These are phyloP conservation scores for Tetragonula clypearis DNA, from an alignment of 1,140 invertebrate genomes.

Conservation along the genomic window DNA sequence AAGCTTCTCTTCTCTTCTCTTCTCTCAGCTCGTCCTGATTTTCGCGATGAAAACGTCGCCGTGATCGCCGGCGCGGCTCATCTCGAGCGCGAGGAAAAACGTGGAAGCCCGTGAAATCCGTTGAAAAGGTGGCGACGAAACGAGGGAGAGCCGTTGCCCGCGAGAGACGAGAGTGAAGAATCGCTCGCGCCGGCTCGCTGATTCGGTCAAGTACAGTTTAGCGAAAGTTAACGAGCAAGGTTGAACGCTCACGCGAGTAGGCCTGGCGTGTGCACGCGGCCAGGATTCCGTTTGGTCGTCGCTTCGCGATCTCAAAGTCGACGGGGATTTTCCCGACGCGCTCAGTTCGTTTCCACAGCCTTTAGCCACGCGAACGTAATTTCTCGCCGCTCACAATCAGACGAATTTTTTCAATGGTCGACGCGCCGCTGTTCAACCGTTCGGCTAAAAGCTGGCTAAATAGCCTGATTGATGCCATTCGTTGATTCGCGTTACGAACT, in stretches of 20 bases:
- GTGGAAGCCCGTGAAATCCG: slow-evolving; percentile 3
- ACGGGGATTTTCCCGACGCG: slow-evolving; percentile 6
- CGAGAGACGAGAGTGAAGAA: neutral
- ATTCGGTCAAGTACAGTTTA: slow-evolving; percentile 56
- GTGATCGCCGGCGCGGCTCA: neutral
- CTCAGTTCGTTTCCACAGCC: slow-evolving; percentile 29
- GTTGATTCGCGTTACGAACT: neutral
- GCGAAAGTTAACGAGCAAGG: slow-evolving; percentile 41
- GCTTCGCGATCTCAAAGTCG: slow-evolving; percentile 20
- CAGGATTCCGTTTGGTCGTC: neutral
- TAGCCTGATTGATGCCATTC: neutral
- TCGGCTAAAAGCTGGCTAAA: neutral
- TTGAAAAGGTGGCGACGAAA: slow-evolving; percentile 4
- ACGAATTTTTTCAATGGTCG: slow-evolving; percentile 32
- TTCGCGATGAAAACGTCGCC: neutral
- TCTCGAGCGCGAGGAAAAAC: neutral
- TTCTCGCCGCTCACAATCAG: neutral
- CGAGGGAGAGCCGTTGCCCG: slow-evolving; percentile 24
- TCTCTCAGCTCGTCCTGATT: neutral
- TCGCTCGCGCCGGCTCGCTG: slow-evolving; percentile 21
- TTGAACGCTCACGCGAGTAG: slow-evolving; percentile 43
- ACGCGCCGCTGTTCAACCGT: neutral
- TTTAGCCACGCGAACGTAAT: slow-evolving; percentile 22
- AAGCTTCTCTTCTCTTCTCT: too few relatives aligned
- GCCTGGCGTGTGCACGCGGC: neutral